phyloP scores from a whole-genome alignment of 2,113 vertebrate genomes.

The Dascyllus trimaculatus region DNA sequence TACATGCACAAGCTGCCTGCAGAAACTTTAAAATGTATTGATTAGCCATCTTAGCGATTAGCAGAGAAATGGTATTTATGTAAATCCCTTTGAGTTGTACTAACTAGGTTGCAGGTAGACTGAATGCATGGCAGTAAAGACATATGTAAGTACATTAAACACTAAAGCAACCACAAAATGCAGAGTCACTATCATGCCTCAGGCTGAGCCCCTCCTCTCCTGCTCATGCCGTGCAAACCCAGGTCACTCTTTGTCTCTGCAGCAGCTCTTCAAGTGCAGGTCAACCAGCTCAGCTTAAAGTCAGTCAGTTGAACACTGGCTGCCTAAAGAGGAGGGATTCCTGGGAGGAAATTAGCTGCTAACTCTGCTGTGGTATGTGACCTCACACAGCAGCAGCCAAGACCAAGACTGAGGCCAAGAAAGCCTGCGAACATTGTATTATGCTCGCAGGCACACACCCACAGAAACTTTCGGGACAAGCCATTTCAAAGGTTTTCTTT shows the following conservation, averaged over 20 bases:
- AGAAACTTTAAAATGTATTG: not conserved
- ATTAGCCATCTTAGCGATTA: not conserved
- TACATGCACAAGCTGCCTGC: no score
- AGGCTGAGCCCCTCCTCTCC: not conserved
- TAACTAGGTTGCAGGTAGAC: not conserved
- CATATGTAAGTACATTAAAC: not conserved
- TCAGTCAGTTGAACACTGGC: conserved; percentile 40
- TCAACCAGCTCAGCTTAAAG: conserved; percentile 59
- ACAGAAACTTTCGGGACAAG: not conserved
- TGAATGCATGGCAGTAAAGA: not conserved
- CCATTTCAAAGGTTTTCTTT: conserved; percentile 66
- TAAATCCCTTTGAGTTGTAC: conserved; percentile 14
- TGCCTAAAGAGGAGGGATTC: conserved; percentile 43
- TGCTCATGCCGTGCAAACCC: conserved; percentile 25
- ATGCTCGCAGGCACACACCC: conserved; percentile 13
- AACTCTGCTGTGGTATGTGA: conserved; percentile 73
- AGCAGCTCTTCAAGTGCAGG: conserved; percentile 23
- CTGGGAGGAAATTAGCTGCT: conserved; percentile 53
- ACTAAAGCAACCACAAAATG: not conserved
- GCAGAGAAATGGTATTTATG: conserved; percentile 2
- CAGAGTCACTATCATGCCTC: not conserved
- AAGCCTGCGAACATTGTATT: not conserved
- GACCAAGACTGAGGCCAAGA: conserved; percentile 11
- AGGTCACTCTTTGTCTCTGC: conserved; percentile 49
- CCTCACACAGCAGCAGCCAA: conserved; percentile 48